These are phyloP conservation scores for Hippoglossus hippoglossus DNA, from an alignment of 2,797 vertebrate genomes.

Conservation along the genomic window DNA sequence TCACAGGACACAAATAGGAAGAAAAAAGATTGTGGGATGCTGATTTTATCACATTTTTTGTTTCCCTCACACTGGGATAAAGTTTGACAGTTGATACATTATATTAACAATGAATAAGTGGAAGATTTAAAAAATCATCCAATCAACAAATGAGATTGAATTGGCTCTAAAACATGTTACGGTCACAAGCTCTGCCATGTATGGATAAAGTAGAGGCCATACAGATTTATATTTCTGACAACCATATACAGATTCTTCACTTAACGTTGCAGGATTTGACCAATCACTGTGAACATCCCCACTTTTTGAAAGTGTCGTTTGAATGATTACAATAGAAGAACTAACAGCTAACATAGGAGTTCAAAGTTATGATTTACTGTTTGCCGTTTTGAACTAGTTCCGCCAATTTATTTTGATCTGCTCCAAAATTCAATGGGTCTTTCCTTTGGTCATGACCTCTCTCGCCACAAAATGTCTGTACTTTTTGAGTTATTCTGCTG, in stretches of 20 bases:
- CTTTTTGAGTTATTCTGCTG: no score
- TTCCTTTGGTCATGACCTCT: no score
- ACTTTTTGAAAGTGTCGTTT: no score
- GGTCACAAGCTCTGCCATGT: neutral
- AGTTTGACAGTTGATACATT: neutral
- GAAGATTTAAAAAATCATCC: constrained; percentile 9
- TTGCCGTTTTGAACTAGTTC: no score
- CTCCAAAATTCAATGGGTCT: no score
- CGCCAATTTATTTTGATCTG: no score
- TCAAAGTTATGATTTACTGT: neutral
- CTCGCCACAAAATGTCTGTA: no score
- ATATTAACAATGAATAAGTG: neutral
- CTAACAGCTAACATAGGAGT: neutral
- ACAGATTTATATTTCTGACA: neutral
- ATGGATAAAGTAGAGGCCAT: neutral
- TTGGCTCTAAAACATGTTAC: neutral
- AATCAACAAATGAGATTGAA: constrained; percentile 1
- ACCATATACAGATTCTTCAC: neutral
- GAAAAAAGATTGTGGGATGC: constrained; percentile 12
- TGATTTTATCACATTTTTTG: neutral
- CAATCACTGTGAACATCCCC: neutral
- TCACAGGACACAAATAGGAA: constrained; percentile 34
- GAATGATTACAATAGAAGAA: no score
- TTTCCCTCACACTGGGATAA: neutral
- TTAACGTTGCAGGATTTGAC: neutral